Evolutionary conservation across 2,113 vertebrate species (phyloP).

Genomic region (Struthidea cinerea): DNA sequence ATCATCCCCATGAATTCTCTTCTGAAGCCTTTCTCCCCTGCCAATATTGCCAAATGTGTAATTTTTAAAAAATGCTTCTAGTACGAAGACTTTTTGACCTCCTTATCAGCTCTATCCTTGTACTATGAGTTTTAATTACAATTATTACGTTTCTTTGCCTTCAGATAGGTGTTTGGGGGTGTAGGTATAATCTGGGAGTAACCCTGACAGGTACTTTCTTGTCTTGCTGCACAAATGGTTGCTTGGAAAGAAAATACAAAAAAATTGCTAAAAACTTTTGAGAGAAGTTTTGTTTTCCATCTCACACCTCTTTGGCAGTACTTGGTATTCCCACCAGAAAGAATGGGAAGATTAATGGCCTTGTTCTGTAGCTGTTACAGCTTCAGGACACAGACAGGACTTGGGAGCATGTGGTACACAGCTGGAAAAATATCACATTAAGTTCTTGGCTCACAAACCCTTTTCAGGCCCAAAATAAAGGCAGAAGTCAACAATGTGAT

Average conservation of each 20-base stretch:
- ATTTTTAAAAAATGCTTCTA: background rate
- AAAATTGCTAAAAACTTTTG: background rate
- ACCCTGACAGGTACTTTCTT: background rate
- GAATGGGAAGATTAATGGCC: background rate
- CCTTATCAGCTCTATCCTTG: background rate
- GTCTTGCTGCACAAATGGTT: background rate
- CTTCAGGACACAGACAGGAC: background rate
- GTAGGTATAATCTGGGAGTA: background rate
- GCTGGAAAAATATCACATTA: background rate
- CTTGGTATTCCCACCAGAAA: background rate
- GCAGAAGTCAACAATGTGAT: background rate
- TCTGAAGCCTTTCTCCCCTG: background rate
- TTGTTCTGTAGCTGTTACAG: background rate
- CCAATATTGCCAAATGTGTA: background rate
- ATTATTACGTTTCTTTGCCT: background rate
- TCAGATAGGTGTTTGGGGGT: rapidly evolving
- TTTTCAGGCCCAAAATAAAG: background rate
- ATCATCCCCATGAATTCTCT: background rate
- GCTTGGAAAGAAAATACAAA: background rate
- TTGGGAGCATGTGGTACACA: background rate
- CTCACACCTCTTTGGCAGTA: background rate
- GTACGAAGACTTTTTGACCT: background rate
- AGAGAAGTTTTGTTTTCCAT: background rate
- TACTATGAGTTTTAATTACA: background rate
- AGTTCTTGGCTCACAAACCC: background rate